Evolutionary conservation across 2,797 vertebrate species (phyloP).

Genomic region (Cossypha niveicapilla): DNA sequence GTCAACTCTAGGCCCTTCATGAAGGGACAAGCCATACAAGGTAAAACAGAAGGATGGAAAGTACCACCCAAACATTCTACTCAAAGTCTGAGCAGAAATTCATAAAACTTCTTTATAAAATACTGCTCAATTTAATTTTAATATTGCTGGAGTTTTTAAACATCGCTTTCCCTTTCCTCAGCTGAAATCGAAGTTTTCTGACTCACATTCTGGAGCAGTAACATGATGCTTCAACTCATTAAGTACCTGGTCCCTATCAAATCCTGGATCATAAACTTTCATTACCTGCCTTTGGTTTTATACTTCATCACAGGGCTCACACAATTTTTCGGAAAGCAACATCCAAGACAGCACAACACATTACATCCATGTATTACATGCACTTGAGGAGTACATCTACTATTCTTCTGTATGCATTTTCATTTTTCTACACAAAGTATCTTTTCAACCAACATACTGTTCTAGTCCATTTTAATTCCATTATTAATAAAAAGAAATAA

Average conservation of each 20-base stretch:
- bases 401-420: neutral
- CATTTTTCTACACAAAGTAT: neutral
- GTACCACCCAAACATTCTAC: neutral
- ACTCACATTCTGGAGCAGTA: neutral
- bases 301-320: neutral
- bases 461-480: neutral
- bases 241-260: neutral
- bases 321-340: neutral
- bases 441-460: neutral
- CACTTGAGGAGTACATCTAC: neutral
- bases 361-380: rapidly evolving
- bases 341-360: neutral
- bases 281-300: neutral
- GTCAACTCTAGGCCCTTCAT: neutral
- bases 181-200: neutral
- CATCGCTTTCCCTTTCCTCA: rapidly evolving
- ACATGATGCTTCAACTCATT: neutral
- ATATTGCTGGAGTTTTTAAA: neutral
- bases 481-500: neutral
- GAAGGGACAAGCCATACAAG: neutral
- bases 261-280: neutral
- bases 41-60: neutral
- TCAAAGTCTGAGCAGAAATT: neutral
- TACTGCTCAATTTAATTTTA: neutral
- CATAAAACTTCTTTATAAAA: neutral